Conservation (phyloP, 2,797 vertebrate species). For the Cynopterus sphinx region DNA sequence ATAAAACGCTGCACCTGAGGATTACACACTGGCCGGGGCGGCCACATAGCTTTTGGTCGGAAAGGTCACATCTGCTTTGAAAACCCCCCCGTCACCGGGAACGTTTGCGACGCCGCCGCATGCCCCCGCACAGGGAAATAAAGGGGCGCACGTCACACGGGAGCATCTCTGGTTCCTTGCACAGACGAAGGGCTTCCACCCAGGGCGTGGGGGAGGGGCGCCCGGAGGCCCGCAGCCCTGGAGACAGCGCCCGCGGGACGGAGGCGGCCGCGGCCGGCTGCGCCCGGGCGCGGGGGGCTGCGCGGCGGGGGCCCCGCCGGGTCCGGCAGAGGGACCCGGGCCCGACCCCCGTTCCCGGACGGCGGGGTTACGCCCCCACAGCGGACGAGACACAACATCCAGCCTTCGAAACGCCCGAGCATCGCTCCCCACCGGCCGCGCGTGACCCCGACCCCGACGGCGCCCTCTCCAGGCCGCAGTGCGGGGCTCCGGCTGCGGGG, state of each 20-base stretch:
- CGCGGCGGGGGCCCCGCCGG: background rate
- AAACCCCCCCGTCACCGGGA: background rate
- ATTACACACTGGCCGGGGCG: background rate
- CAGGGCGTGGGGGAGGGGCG: background rate
- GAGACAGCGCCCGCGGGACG: constrained; percentile 50
- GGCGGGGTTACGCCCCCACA: constrained; percentile 28
- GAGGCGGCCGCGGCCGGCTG: constrained; percentile 35
- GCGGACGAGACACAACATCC: rapidly evolving
- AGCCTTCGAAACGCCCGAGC: background rate
- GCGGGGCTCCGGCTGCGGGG: background rate
- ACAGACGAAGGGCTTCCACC: background rate
- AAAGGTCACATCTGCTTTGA: constrained; percentile 58
- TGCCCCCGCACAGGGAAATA: background rate
- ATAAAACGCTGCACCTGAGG: background rate
- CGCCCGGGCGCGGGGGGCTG: background rate
- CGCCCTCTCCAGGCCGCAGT: constrained; percentile 66
- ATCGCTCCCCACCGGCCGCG: background rate
- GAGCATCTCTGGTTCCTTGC: constrained; percentile 39
- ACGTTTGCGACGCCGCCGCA: background rate
- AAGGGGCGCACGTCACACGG: background rate
- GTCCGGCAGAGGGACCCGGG: background rate
- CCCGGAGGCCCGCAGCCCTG: constrained; percentile 51
- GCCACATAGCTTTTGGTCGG: background rate
- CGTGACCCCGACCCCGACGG: constrained; percentile 32
- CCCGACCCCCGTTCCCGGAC: rapidly evolving